Evolutionary conservation across 2,888 invertebrate genomes (phyloP).

Genomic region (Diaphora mendica): DNA sequence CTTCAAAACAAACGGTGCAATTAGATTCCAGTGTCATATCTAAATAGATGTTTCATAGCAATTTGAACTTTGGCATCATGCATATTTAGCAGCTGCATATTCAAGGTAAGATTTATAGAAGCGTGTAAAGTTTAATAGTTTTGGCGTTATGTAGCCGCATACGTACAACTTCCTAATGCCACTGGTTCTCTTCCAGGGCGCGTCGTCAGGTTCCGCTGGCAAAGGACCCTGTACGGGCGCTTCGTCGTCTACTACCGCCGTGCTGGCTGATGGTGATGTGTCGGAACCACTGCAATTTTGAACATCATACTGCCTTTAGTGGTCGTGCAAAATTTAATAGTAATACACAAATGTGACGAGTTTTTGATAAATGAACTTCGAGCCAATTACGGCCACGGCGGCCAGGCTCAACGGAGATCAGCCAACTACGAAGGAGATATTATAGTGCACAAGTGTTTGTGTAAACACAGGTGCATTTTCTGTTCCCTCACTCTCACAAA

Average conservation of each 20-base stretch:
- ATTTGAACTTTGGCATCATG: not conserved
- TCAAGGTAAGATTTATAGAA: not conserved
- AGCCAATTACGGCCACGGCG: too few relatives aligned
- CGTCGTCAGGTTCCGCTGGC: constrained; percentile 98
- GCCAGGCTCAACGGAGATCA: too few relatives aligned
- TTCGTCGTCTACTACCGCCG: constrained; percentile 87
- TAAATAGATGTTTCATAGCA: not conserved
- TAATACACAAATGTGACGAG: not conserved
- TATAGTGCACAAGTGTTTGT: too few relatives aligned
- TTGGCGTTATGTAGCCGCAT: not conserved
- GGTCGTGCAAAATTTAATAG: not conserved
- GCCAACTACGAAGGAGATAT: too few relatives aligned
- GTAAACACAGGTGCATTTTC: too few relatives aligned
- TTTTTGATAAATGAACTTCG: not conserved
- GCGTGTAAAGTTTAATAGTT: not conserved
- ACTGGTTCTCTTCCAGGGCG: constrained; percentile 96
- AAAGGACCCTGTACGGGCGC: constrained; percentile 98
- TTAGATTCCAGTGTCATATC: not conserved
- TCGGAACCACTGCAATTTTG: constrained; percentile 66
- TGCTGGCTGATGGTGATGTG: constrained; percentile 71
- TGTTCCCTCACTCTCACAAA: too few relatives aligned
- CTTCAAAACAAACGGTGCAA: not conserved
- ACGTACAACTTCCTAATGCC: constrained; percentile 97
- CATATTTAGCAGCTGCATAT: not conserved
- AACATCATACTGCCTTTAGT: not conserved